Conservation (phyloP, 2,797 vertebrate genomes). For the Coluber constrictor region DNA sequence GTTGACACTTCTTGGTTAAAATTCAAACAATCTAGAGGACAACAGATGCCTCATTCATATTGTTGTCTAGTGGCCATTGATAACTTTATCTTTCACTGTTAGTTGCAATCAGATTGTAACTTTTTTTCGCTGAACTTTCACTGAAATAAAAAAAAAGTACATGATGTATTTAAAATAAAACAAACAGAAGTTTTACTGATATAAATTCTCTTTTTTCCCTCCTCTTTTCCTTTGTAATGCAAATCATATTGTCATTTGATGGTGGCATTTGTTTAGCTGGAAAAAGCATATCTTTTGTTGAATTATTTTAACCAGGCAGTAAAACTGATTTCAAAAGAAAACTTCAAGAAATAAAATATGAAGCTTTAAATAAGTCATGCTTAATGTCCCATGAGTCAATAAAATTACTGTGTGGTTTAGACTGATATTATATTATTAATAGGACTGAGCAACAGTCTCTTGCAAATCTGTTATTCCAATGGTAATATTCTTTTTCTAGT, state of each 20-base stretch:
- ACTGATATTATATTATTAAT: conserved; percentile 60
- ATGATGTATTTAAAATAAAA: conserved; percentile 35
- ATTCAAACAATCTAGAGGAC: neutral
- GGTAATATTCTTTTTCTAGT: conserved; percentile 46
- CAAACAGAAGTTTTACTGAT: conserved; percentile 20
- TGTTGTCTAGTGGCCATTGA: neutral
- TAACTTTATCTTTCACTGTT: neutral
- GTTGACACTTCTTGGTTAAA: neutral
- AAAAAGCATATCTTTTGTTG: conserved; percentile 47
- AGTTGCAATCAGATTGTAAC: neutral
- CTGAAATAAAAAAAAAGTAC: neutral
- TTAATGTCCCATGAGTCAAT: conserved; percentile 61
- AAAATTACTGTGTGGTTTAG: conserved; percentile 61
- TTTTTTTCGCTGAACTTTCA: neutral
- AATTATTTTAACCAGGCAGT: conserved; percentile 58
- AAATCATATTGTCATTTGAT: conserved; percentile 40
- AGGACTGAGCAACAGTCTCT: conserved; percentile 45
- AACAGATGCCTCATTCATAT: neutral
- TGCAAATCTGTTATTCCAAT: conserved; percentile 48
- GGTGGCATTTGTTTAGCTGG: conserved; percentile 41
- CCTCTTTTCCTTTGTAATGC: conserved; percentile 4
- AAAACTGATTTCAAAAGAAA: conserved; percentile 53
- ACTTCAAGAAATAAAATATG: conserved; percentile 44
- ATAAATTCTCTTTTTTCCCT: neutral
- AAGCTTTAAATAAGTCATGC: conserved; percentile 54